Conservation (phyloP, 2,113 vertebrate species). For the Microcebus lehilahytsara region DNA sequence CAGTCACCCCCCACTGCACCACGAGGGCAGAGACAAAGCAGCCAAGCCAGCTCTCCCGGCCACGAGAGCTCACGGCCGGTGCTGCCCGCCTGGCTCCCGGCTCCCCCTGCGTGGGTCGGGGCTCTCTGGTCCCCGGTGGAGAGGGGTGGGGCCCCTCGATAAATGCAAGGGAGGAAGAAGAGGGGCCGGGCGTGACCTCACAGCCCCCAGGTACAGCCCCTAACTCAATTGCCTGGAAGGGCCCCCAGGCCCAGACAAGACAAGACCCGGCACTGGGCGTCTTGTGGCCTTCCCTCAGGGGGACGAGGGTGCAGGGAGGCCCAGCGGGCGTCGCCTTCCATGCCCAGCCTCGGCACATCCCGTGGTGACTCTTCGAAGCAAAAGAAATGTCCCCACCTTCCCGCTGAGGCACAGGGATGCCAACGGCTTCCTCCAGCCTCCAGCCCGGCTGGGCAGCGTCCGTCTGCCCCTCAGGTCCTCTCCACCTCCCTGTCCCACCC, state of each 20-base stretch:
- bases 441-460: too few species aligned
- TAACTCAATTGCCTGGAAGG: too few species aligned
- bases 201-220: background rate
- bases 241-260: background rate
- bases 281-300: background rate
- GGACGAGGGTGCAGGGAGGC: background rate
- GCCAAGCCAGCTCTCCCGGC: background rate
- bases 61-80: rapidly evolving
- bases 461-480: too few species aligned
- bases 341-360: too few species aligned
- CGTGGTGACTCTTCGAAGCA: background rate
- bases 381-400: background rate
- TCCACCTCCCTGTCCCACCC: too few species aligned
- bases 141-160: too few species aligned
- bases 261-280: rapidly evolving
- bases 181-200: rapidly evolving
- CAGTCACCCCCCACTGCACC: background rate
- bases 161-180: background rate
- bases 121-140: too few species aligned
- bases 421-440: too few species aligned
- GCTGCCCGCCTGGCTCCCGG: background rate
- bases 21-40: background rate
- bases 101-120: background rate
- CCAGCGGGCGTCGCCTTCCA: background rate
- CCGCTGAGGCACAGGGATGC: background rate